Evolutionary conservation across 2,113 vertebrate genomes (phyloP).

Genomic region (Cyanistes caeruleus): DNA sequence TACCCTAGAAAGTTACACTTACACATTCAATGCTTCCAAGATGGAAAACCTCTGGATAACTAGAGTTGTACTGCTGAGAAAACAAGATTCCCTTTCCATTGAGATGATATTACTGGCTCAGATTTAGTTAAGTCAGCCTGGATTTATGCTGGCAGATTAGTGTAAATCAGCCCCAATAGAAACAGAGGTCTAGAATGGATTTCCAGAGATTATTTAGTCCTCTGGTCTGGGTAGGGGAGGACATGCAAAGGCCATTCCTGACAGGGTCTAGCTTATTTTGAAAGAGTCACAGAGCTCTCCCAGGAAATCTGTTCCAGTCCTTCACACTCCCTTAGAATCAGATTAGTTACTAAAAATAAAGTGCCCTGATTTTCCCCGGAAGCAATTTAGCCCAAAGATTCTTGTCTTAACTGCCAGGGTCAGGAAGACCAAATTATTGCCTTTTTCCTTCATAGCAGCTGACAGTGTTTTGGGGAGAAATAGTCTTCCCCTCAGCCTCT

Average conservation of each 20-base stretch:
- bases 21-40: background rate
- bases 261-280: background rate
- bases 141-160: background rate
- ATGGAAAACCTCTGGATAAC: background rate
- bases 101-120: background rate
- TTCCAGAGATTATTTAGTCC: background rate
- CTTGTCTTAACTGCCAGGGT: background rate
- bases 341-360: background rate
- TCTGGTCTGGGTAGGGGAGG: background rate
- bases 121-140: background rate
- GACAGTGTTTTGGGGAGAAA: background rate
- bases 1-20: background rate
- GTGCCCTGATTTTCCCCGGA: background rate
- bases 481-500: background rate
- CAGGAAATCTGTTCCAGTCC: background rate
- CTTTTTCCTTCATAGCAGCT: background rate
- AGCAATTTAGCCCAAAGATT: background rate
- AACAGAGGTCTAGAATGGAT: background rate
- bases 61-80: background rate
- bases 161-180: background rate
- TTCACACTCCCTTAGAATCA: background rate
- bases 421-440: background rate
- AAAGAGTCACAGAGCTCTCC: background rate
- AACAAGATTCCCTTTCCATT: background rate
- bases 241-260: background rate